phyloP scores from a whole-genome alignment of 2,113 vertebrate species.

The Haemorhous mexicanus region DNA sequence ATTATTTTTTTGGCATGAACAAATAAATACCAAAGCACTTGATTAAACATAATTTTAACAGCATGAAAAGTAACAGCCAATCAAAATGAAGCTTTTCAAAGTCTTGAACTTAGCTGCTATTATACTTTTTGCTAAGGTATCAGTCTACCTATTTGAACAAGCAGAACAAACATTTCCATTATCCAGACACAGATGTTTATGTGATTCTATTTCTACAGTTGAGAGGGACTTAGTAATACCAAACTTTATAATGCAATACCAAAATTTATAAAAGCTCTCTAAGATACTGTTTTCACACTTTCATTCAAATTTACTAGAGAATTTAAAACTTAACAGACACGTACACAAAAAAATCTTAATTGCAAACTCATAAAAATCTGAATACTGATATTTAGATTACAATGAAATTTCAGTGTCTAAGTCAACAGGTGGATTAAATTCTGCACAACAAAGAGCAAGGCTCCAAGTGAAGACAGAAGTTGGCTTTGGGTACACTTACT shows the following conservation, averaged over 20 bases:
- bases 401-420: not conserved
- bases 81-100: not conserved
- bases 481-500: not conserved
- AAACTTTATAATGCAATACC: not conserved
- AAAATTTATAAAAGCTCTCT: not conserved
- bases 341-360: not conserved
- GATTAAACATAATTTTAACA: constrained; percentile 14
- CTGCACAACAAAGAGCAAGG: not conserved
- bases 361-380: not conserved
- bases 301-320: not conserved
- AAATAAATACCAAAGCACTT: not conserved
- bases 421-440: not conserved
- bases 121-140: not conserved
- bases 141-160: not conserved
- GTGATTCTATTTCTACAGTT: not conserved
- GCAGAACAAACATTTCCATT: not conserved
- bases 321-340: not conserved
- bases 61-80: not conserved
- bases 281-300: not conserved
- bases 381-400: not conserved
- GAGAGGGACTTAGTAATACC: not conserved
- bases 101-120: not conserved
- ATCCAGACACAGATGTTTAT: not conserved
- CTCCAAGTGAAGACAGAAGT: not conserved
- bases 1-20: not conserved